Evolutionary conservation across 2,888 invertebrate species (phyloP).

Genomic region (Dolichopus griseipennis): DNA sequence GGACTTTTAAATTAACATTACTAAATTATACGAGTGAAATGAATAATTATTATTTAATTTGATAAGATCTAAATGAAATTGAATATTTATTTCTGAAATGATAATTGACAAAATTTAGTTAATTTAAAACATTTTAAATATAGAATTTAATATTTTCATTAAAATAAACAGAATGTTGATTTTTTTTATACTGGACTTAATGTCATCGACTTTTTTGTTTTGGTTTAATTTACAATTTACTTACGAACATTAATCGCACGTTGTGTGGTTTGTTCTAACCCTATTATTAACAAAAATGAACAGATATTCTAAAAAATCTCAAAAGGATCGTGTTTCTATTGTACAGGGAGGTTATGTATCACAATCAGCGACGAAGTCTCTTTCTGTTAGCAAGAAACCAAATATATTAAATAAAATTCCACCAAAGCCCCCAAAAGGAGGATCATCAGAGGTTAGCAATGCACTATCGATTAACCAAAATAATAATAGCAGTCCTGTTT

Average conservation of each 20-base stretch:
- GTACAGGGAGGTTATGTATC: constrained; percentile 60
- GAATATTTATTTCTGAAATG: too few species aligned
- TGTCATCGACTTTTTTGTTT: not conserved
- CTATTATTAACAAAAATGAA: constrained; percentile 24
- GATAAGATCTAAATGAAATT: too few species aligned
- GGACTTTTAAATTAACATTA: too few species aligned
- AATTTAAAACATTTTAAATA: too few species aligned
- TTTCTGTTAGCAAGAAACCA: constrained; percentile 67
- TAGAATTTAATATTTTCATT: too few species aligned
- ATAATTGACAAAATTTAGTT: too few species aligned
- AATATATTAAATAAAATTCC: constrained; percentile 69
- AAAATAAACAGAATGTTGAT: too few species aligned
- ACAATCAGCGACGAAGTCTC: constrained; percentile 45
- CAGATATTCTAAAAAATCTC: constrained; percentile 40
- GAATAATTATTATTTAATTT: too few species aligned
- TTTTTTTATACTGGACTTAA: not conserved
- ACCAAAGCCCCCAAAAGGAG: constrained; percentile 42
- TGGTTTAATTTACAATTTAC: not conserved
- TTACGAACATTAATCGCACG: constrained; percentile 32
- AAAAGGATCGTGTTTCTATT: constrained; percentile 58
- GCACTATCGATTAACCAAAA: constrained; percentile 29
- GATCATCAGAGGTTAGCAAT: constrained; percentile 14
- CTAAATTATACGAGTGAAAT: too few species aligned
- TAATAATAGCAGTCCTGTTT: not conserved
- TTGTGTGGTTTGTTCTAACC: constrained; percentile 34